phyloP scores from a whole-genome alignment of 2,113 vertebrate genomes.

The Microtus richardsoni region DNA sequence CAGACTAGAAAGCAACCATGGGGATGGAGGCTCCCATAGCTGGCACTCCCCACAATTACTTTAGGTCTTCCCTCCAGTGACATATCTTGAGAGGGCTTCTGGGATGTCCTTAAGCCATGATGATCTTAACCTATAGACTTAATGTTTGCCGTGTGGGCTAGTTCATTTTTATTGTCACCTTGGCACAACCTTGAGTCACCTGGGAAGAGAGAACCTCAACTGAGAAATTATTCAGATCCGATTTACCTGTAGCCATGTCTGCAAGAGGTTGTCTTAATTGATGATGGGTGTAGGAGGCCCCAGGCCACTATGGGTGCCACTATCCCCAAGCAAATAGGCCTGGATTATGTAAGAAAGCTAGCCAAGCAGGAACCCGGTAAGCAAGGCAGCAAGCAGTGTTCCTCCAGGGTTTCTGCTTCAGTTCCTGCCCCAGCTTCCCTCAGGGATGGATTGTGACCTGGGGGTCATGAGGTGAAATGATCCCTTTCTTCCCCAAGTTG shows the following conservation, averaged over 20 bases:
- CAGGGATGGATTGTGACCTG: background rate
- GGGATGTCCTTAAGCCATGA: background rate
- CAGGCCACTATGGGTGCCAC: too few relatives aligned
- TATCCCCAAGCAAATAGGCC: background rate
- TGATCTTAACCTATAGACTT: constrained; percentile 15
- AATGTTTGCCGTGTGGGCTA: background rate
- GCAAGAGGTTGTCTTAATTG: too few relatives aligned
- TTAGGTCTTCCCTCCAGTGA: background rate
- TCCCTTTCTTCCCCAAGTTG: background rate
- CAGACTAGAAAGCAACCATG: background rate
- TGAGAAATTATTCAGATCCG: background rate
- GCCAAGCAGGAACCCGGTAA: background rate
- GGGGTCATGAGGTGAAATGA: too few relatives aligned
- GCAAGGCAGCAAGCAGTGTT: background rate
- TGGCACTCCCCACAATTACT: background rate
- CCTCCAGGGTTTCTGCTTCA: background rate
- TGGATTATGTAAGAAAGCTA: background rate
- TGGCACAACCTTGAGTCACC: background rate
- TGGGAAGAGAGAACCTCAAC: background rate
- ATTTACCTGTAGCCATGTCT: background rate
- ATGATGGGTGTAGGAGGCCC: background rate
- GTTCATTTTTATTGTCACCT: background rate
- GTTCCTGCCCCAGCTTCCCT: background rate
- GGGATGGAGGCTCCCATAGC: background rate
- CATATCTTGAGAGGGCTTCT: background rate